phyloP scores from a whole-genome alignment of 2,797 vertebrate species.

The Fratercula arctica region DNA sequence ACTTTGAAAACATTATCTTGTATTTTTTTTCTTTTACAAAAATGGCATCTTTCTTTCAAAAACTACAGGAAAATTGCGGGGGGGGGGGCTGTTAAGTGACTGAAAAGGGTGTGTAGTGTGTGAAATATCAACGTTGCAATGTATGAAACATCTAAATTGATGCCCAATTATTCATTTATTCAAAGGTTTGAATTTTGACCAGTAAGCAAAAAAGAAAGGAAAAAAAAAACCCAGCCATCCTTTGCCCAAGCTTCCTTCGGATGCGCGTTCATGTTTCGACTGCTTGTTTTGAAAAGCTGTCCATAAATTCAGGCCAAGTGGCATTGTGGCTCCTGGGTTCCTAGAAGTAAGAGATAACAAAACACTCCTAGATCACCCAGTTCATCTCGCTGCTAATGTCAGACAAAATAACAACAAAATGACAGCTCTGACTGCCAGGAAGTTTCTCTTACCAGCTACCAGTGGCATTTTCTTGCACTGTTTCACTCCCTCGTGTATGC shows the following conservation, averaged over 20 bases:
- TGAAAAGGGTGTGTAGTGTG: neutral
- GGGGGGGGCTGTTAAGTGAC: neutral
- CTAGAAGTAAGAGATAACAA: constrained; percentile 71
- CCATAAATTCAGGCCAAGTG: constrained; percentile 41
- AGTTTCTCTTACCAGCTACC: constrained; percentile 27
- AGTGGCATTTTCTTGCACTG: neutral
- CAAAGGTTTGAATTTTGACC: neutral
- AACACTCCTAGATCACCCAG: constrained; percentile 52
- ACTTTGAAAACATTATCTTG: neutral
- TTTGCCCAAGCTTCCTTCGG: neutral
- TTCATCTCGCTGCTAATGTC: constrained; percentile 57
- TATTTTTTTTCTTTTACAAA: neutral
- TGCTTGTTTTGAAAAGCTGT: constrained; percentile 61
- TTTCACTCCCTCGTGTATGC: neutral
- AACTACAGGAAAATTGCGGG: neutral
- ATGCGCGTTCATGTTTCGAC: neutral
- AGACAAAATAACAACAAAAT: constrained; percentile 69
- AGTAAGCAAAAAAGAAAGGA: neutral
- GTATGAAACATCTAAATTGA: neutral
- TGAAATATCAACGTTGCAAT: neutral
- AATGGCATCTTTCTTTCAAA: neutral
- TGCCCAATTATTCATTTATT: neutral
- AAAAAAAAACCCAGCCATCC: neutral
- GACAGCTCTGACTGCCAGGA: constrained; percentile 52
- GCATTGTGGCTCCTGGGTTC: constrained; percentile 59